A percentile compares a stretch with the other conserved stretches of the same genome.
Conservation (phyloP, 2,113 vertebrate species). For the Scomber japonicus region DNA sequence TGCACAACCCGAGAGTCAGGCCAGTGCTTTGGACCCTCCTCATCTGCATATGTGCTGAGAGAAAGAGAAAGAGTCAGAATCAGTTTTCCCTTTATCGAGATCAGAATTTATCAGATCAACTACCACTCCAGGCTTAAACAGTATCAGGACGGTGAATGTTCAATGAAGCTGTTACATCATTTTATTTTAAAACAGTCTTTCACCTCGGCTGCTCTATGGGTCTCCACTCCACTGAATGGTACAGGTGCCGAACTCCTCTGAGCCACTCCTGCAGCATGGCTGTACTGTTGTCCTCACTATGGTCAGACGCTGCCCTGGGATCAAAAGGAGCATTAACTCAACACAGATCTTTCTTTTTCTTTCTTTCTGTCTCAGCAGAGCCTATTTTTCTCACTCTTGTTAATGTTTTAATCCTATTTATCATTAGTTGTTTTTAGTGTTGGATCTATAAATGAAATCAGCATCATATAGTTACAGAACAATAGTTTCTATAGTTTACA, state of each 20-base stretch:
- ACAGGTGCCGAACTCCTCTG: conserved; percentile 85
- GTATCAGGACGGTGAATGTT: not conserved
- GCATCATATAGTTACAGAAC: too few relatives aligned
- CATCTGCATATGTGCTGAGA: conserved; percentile 88
- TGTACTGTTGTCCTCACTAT: conserved; percentile 90
- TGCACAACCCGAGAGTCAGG: conserved; percentile 87
- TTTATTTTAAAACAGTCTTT: conserved; percentile 36
- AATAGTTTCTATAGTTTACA: too few relatives aligned
- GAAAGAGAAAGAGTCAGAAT: not conserved
- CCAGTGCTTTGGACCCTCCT: conserved; percentile 92
- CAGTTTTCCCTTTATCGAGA: too few relatives aligned
- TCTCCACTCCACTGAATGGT: conserved; percentile 91
- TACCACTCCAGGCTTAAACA: not conserved
- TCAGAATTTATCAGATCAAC: not conserved
- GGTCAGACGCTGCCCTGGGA: conserved; percentile 90
- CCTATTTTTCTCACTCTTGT: conserved; percentile 20
- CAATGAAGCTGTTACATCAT: not conserved
- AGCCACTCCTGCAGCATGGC: conserved; percentile 91
- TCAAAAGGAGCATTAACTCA: not conserved
- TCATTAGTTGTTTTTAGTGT: not conserved
- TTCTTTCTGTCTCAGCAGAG: conserved; percentile 18
- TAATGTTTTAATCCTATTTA: not conserved
- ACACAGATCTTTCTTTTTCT: not conserved
- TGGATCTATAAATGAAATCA: not conserved
- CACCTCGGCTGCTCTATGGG: conserved; percentile 87